These are phyloP conservation scores for Anarsia innoxiella DNA, from an alignment of 2,888 invertebrate species.

Conservation along the genomic window DNA sequence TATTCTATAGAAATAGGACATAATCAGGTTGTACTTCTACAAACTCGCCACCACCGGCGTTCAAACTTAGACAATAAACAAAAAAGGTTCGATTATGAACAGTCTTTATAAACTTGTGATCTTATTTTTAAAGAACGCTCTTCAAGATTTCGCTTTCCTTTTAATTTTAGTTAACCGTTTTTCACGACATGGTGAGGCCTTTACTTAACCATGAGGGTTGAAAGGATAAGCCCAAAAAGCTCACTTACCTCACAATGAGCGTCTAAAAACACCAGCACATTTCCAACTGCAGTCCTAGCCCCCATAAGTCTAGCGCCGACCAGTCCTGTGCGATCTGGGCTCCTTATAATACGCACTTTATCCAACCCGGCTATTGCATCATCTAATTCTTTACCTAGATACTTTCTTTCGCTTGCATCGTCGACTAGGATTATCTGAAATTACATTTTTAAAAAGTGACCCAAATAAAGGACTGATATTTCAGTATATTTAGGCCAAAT, in stretches of 20 bases:
- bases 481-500: too few relatives aligned
- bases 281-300: conserved; percentile 86
- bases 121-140: too few relatives aligned
- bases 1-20: background rate
- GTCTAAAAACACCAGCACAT: conserved; percentile 92
- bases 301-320: conserved; percentile 93
- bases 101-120: too few relatives aligned
- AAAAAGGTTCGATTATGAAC: too few relatives aligned
- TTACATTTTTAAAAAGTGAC: background rate
- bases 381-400: conserved; percentile 55
- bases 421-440: conserved; percentile 65
- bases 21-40: too few relatives aligned
- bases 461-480: background rate
- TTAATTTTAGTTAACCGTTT: too few relatives aligned
- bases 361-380: conserved; percentile 43
- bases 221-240: too few relatives aligned
- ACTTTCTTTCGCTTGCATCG: conserved; percentile 60
- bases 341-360: conserved; percentile 79
- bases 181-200: too few relatives aligned
- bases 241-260: conserved; percentile 94
- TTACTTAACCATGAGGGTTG: too few relatives aligned
- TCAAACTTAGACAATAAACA: too few relatives aligned
- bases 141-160: too few relatives aligned
- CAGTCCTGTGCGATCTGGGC: conserved; percentile 87
- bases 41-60: too few relatives aligned